phyloP scores from a whole-genome alignment of 2,797 vertebrate species.

The Chaenodraco wilsoni region DNA sequence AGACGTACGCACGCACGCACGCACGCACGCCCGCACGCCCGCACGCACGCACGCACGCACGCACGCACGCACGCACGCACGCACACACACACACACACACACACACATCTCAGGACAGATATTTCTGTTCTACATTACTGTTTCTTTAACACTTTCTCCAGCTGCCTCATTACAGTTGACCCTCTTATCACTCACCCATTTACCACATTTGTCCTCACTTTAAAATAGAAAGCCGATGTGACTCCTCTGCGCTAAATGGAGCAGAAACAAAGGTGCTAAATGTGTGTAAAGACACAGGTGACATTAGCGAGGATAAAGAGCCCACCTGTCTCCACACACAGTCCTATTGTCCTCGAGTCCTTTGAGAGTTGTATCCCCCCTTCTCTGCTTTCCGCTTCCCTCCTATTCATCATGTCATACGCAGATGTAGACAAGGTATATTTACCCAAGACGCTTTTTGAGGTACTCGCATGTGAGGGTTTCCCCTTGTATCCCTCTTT shows the following conservation, averaged over 20 bases:
- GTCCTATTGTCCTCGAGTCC: conserved; percentile 46
- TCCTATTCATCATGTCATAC: conserved; percentile 30
- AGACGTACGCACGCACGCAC: conserved; percentile 7
- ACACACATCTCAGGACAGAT: conserved; percentile 6
- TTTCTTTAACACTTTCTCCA: conserved; percentile 8
- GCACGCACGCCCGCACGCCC: too few relatives aligned
- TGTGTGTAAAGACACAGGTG: conserved; percentile 38
- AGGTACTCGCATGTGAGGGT: neutral
- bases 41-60: conserved; percentile 18
- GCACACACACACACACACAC: conserved; percentile 15
- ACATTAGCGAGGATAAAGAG: conserved; percentile 35
- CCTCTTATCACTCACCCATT: conserved; percentile 21
- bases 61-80: conserved; percentile 26
- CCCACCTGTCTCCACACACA: conserved; percentile 45
- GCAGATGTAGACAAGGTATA: conserved; percentile 7
- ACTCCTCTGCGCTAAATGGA: conserved; percentile 33
- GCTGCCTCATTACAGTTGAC: conserved; percentile 11
- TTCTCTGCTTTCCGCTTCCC: conserved; percentile 36
- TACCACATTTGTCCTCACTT: conserved; percentile 12
- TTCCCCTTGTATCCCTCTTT: neutral
- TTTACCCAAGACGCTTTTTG: conserved; percentile 1
- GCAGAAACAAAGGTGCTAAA: conserved; percentile 35
- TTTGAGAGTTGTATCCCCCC: conserved; percentile 41
- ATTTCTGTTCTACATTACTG: conserved; percentile 1
- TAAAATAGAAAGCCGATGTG: conserved; percentile 13